Evolutionary conservation across 2,888 invertebrate species (phyloP).

Genomic region (Rhagonycha fulva): DNA sequence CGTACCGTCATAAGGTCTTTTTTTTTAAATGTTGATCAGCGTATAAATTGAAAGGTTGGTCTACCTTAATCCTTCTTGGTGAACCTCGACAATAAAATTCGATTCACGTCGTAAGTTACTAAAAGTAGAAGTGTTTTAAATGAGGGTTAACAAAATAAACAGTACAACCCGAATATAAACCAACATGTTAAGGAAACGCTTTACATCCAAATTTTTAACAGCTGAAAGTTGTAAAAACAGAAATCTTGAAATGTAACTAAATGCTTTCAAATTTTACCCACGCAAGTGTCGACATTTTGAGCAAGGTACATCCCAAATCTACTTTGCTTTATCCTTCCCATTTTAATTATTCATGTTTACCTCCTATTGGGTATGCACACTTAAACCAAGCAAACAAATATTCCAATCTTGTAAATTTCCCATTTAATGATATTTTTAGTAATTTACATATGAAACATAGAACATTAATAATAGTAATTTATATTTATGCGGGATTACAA

Average conservation of each 20-base stretch:
- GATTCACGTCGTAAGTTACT: background rate
- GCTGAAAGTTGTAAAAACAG: background rate
- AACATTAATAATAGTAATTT: background rate
- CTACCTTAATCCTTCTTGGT: background rate
- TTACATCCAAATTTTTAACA: background rate
- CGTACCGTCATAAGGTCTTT: background rate
- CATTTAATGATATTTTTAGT: background rate
- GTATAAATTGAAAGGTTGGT: background rate
- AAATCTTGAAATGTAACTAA: background rate
- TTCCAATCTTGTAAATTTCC: background rate
- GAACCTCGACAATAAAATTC: background rate
- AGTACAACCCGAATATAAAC: background rate
- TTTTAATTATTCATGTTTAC: slow-evolving; percentile 1
- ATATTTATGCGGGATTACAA: background rate
- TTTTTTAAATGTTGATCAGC: background rate
- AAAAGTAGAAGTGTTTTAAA: background rate
- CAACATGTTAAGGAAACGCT: background rate
- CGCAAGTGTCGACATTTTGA: background rate
- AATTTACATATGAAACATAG: background rate
- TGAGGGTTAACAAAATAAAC: background rate
- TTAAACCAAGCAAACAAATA: background rate
- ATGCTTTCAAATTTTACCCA: background rate
- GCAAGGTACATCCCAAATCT: background rate
- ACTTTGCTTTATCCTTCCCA: background rate
- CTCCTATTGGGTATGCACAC: background rate